Base-by-base conservation (phyloP, 2,888 invertebrate species). In the Meteorus cinctellus region DNA sequence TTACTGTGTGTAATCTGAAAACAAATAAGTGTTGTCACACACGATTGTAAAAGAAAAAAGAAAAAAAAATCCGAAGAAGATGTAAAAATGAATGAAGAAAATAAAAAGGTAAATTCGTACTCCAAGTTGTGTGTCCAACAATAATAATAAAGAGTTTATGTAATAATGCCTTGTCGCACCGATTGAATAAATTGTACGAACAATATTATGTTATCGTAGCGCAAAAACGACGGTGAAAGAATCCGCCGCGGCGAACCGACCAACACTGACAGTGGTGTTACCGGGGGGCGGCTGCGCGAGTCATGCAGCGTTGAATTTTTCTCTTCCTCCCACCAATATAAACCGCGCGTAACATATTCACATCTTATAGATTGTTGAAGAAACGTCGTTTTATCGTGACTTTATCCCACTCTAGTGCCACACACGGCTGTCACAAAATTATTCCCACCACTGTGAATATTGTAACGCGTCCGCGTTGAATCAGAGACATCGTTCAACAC, bases 231-330 rank as follows among this genome's bases (percentile, higher is more conserved):
- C 80, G 74, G 79, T 81, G 83, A 80, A 74, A 80, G 81, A 78
- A 84, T 79, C 81, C 85, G 82, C 84, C 86, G 83, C 85, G 84
- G 83, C 87, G 86, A 82, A 84, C 83, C 83, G 85, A 86, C 84
- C 84, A 84, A 85, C 86, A 87, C 87, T 87, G 87, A 85, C 84
- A 82, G 80, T 80, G 73, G 74, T 68, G 76, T 78, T 79, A 55
- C 55, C 24, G 19, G n/a, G 80, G 76, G 75, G 75, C 86, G 87
- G 79, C 63, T 80, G 84, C 88, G 89, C 90, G 90, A 91, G 91
- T 69, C 66, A 69, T 76, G 68, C 65, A 27, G 71, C 36, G 55
- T 45, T 67, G 51, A 48, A 6, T 19, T 19, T 55, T 19, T 55
- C 55, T 55, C 55, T 68, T 59, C 14, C 24, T 65, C 72, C 34